These are phyloP conservation scores for Eulemur coronatus DNA, from an alignment of 2,797 vertebrate genomes.

Conservation along the genomic window DNA sequence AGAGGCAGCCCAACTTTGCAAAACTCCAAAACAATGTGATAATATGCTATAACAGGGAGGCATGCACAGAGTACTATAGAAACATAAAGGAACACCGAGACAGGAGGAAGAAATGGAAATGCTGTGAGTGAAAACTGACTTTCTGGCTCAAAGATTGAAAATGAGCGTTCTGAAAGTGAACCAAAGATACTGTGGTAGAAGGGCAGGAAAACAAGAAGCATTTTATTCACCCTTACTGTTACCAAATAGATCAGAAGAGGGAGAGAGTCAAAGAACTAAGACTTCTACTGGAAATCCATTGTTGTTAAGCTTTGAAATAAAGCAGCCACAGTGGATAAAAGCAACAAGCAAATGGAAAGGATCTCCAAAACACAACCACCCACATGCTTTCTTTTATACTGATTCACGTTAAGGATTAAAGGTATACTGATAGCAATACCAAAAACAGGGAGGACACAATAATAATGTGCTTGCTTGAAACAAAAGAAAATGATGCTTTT, in stretches of 20 bases:
- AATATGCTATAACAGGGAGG: background rate
- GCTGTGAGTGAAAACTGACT: background rate
- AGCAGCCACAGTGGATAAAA: background rate
- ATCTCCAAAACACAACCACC: background rate
- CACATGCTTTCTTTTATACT: background rate
- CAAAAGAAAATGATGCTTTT: background rate
- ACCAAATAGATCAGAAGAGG: background rate
- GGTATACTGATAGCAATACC: background rate
- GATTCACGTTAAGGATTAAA: background rate
- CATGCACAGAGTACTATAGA: background rate
- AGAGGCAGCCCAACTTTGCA: background rate
- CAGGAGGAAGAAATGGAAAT: background rate
- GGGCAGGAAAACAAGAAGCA: background rate
- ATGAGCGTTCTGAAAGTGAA: background rate
- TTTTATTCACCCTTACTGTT: background rate
- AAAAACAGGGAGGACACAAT: background rate
- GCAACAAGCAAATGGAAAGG: background rate
- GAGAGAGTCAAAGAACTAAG: background rate
- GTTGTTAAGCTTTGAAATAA: background rate
- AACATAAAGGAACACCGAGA: background rate
- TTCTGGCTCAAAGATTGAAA: background rate
- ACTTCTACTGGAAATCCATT: background rate
- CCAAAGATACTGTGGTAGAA: background rate
- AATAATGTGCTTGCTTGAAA: background rate
- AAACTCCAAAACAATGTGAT: background rate